Evolutionary conservation across 2,113 vertebrate genomes (phyloP), one percentile per base, ranked within the genome.

Genomic region (Coptodon rendalli): DNA sequence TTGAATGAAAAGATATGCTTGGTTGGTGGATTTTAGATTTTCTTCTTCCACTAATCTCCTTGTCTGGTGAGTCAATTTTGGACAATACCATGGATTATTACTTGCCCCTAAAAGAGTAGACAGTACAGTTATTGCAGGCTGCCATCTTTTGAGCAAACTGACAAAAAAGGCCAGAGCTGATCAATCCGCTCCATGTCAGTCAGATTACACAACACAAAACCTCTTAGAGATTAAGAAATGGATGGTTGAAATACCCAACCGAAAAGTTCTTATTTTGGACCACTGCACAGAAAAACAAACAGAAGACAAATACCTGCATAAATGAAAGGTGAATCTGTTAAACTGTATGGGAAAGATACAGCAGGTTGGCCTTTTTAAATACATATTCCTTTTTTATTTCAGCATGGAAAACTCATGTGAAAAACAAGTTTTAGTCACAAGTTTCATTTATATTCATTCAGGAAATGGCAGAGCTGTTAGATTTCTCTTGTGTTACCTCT

Each of bases 391-490:
- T 54, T 82, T 52, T 83, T 7, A 29, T 36, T 24, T 78, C 22
- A 5, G 52, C 2, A 29, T 1, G 0, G 6, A 10, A 24, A 40
- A 27, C 40, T 29, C 2, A 0, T 2, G 40, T 40, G 54, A 57
- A 24, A 34, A 36, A 81, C 6, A 31, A 10, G 14, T 4, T 56
- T 12, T 6, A 24, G 50, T 88, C 27, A 61, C 29, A 52, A 8
- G 16, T 52, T 52, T 78, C 0, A 78, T 78, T 78, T 78, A 12
- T 52, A 52, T 80, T 2, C 84, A 22, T 40, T 83, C 24, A 84
- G 81, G 87, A 89, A 86, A 80, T 29, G 40, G 40, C 54, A 24
- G 38, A 54, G 50, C 61, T 83, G 50, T 52, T 76, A 86, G 61
- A 83, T 79, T 5, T 73, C 38, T 81, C 57, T 59, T 34, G 22